A percentile compares a stretch with the other conserved stretches of the same genome.
Conservation (phyloP, 2,888 invertebrate genomes). For the Platerodrilus igneus region DNA sequence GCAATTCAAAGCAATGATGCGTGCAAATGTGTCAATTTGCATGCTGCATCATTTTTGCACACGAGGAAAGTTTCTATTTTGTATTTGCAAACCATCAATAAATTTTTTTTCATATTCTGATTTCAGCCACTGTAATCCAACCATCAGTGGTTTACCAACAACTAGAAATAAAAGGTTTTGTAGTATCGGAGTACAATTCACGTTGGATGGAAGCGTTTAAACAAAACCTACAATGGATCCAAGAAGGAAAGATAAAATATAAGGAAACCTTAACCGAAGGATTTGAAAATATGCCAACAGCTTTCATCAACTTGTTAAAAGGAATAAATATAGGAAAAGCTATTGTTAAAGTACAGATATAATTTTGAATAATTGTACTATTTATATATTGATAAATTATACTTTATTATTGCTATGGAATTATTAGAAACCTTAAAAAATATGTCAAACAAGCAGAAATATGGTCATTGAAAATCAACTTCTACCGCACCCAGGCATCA, state of each 20-base stretch:
- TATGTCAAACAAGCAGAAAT: no score
- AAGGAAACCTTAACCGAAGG: constrained; percentile 61
- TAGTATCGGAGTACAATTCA: constrained; percentile 54
- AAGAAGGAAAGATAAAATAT: constrained; percentile 65
- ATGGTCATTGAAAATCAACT: no score
- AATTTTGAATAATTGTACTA: constrained; percentile 37
- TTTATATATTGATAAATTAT: background rate
- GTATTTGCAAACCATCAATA: background rate
- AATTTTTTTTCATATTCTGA: background rate
- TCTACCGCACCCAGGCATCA: no score
- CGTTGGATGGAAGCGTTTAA: constrained; percentile 61
- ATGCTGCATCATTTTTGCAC: no score
- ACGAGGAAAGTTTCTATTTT: no score
- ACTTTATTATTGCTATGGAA: constrained; percentile 2
- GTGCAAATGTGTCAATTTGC: no score
- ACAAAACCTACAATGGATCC: constrained; percentile 61
- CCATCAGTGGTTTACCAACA: constrained; percentile 54
- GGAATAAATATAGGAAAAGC: constrained; percentile 71
- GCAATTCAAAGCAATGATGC: no score
- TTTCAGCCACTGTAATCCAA: constrained; percentile 51
- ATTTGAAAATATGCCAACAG: constrained; percentile 69
- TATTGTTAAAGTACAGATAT: constrained; percentile 60
- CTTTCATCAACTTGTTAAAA: constrained; percentile 57
- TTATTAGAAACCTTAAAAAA: no score
- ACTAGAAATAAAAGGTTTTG: constrained; percentile 61